Conservation (phyloP, 2,797 vertebrate genomes). For the Crocodylus rhombifer region DNA sequence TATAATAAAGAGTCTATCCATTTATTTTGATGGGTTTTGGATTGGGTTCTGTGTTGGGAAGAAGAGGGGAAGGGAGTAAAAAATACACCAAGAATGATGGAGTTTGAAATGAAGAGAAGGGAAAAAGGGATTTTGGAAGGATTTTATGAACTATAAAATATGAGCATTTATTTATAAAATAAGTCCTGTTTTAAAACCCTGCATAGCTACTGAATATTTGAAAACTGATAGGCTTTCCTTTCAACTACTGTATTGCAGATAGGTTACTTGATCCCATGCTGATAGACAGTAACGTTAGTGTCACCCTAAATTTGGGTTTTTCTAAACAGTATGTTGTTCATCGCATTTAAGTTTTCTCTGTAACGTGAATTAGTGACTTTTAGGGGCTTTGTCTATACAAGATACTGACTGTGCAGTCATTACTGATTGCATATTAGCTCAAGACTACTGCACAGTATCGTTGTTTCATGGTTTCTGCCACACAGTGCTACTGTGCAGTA, state of each 20-base stretch:
- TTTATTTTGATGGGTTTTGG: not conserved
- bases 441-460: no score
- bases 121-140: not conserved
- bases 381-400: no score
- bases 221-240: not conserved
- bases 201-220: not conserved
- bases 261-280: not conserved
- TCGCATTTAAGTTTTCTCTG: not conserved
- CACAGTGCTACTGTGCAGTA: no score
- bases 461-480: no score
- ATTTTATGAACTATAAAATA: not conserved
- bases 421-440: no score
- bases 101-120: not conserved
- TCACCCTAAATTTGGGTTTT: fast-evolving
- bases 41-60: not conserved
- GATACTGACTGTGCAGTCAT: no score
- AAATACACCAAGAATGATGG: fast-evolving
- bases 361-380: not conserved
- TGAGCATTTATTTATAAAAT: not conserved
- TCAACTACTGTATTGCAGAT: not conserved
- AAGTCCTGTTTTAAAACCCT: not conserved
- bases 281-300: not conserved
- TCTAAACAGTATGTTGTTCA: not conserved
- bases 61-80: not conserved
- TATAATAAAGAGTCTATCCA: not conserved